A percentile compares a stretch with the other conserved stretches of the same genome.
phyloP scores from a whole-genome alignment of 2,888 invertebrate species.

The Clepsis dumicolana region DNA sequence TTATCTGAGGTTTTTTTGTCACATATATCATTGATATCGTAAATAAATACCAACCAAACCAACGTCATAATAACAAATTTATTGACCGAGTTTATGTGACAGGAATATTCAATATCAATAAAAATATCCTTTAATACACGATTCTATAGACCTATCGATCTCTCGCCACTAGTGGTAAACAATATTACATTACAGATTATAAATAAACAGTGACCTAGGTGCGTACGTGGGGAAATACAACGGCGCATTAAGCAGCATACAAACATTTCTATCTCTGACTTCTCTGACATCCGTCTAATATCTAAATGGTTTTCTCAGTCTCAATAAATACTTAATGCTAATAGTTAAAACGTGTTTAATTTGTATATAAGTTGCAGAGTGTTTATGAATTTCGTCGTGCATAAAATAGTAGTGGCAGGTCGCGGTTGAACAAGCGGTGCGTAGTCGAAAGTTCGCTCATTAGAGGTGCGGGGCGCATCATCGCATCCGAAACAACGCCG shows the following conservation, averaged over 20 bases:
- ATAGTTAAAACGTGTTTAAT: slow-evolving; percentile 8
- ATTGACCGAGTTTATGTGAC: not conserved
- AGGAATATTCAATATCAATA: slow-evolving; percentile 4
- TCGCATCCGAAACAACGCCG: slow-evolving; percentile 62
- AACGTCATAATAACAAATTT: not conserved
- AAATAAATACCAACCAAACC: not conserved
- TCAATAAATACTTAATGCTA: slow-evolving; percentile 10
- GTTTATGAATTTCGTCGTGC: slow-evolving; percentile 25
- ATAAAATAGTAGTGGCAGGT: slow-evolving; percentile 4
- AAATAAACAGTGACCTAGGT: slow-evolving; percentile 30
- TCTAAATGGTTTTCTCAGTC: not conserved
- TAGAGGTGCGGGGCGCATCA: slow-evolving; percentile 49
- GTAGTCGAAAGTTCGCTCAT: slow-evolving; percentile 57
- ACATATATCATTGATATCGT: too few relatives aligned
- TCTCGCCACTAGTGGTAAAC: slow-evolving; percentile 5
- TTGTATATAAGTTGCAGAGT: slow-evolving; percentile 17
- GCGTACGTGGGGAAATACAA: slow-evolving; percentile 24
- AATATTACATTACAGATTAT: slow-evolving; percentile 13
- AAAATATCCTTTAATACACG: not conserved
- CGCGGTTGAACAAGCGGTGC: slow-evolving; percentile 13
- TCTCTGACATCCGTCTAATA: not conserved
- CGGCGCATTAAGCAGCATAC: slow-evolving; percentile 21
- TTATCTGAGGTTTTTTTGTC: not conserved
- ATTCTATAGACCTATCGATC: slow-evolving; percentile 3
- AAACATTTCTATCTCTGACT: slow-evolving; percentile 6